Conservation (phyloP, 2,113 vertebrate genomes). For the Pteruthius melanotis region DNA sequence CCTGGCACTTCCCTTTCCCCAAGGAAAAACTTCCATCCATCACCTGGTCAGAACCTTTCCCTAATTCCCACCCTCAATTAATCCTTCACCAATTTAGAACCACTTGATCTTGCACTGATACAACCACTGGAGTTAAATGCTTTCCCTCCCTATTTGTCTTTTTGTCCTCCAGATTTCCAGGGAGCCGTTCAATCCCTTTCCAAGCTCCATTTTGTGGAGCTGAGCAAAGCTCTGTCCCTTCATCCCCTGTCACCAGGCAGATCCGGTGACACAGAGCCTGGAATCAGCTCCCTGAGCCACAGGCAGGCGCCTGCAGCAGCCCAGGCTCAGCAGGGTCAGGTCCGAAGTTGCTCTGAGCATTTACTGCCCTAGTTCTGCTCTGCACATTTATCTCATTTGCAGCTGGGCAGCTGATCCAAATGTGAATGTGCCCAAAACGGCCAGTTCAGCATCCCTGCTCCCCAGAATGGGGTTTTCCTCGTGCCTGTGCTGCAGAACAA, state of each 20-base stretch:
- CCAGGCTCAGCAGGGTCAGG: neutral
- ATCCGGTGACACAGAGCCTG: neutral
- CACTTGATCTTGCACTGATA: neutral
- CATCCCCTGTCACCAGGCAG: neutral
- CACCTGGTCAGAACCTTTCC: neutral
- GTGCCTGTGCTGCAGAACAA: neutral
- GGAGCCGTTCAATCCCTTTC: neutral
- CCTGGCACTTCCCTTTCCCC: accelerated
- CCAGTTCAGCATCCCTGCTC: neutral
- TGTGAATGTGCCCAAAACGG: neutral
- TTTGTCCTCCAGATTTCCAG: neutral
- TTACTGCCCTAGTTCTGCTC: constrained; percentile 12
- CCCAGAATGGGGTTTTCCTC: neutral
- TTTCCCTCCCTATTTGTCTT: neutral
- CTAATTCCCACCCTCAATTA: neutral
- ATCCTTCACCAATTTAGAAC: neutral
- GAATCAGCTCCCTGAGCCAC: neutral
- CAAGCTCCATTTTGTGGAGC: accelerated
- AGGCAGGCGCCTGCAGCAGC: neutral
- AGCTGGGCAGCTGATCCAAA: neutral
- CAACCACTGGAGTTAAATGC: neutral
- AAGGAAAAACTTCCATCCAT: neutral
- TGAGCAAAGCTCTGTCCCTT: neutral
- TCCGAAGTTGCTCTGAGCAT: neutral
- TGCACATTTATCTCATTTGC: neutral